Evolutionary conservation across 1,140 invertebrate species (phyloP).

Genomic region (Ptiloglossa arizonensis): DNA sequence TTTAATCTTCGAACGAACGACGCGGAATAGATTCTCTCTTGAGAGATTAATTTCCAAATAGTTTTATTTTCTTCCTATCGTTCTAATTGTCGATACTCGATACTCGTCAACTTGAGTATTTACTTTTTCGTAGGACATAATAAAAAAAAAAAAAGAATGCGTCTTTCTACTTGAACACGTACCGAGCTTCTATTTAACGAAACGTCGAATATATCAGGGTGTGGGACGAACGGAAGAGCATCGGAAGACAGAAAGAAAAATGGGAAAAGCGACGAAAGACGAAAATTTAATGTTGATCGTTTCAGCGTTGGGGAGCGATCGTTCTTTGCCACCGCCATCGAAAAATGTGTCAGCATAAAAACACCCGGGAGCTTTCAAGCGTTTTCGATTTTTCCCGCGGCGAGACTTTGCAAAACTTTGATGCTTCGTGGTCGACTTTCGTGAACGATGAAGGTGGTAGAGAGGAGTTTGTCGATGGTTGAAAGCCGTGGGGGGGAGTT

Average conservation of each 20-base stretch:
- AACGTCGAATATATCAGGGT: background rate
- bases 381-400: slow-evolving; percentile 53
- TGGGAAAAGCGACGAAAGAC: background rate
- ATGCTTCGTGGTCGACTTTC: slow-evolving; percentile 58
- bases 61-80: too few relatives aligned
- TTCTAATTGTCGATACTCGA: too few relatives aligned
- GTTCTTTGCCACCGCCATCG: background rate
- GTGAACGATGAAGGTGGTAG: slow-evolving; percentile 12
- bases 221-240: background rate
- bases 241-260: background rate
- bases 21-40: too few relatives aligned
- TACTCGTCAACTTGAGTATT: too few relatives aligned
- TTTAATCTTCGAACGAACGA: too few relatives aligned
- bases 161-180: too few relatives aligned
- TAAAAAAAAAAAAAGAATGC: too few relatives aligned
- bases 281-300: slow-evolving; percentile 12
- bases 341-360: slow-evolving; percentile 43
- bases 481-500: slow-evolving; percentile 15
- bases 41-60: too few relatives aligned
- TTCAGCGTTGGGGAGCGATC: background rate
- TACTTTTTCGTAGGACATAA: too few relatives aligned
- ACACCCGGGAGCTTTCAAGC: slow-evolving; percentile 40
- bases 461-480: slow-evolving; percentile 26
- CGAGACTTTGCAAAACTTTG: slow-evolving; percentile 53
- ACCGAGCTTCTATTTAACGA: too few relatives aligned